Conservation (phyloP, 2,888 invertebrate genomes). For the Ctenicera cuprea region DNA sequence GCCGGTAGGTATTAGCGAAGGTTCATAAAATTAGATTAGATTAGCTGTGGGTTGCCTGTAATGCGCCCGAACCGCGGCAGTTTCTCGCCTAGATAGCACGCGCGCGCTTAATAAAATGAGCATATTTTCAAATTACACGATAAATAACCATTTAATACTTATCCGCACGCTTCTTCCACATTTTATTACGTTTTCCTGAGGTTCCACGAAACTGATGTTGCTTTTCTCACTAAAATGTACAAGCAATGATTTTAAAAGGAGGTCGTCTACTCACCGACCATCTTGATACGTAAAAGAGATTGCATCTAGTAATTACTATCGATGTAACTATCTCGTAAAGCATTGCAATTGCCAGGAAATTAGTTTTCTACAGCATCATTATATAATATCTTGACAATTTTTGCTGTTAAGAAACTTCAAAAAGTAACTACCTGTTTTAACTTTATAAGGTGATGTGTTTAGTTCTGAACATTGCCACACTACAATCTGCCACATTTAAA, state of each 20-base stretch:
- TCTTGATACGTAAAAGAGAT: too few species aligned
- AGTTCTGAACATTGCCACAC: too few species aligned
- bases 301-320: too few species aligned
- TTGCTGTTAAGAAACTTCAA: too few species aligned
- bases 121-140: slow-evolving; percentile 56
- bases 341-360: too few species aligned
- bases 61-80: slow-evolving; percentile 49
- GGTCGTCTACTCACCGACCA: background rate
- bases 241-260: slow-evolving; percentile 32
- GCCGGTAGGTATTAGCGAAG: slow-evolving; percentile 57
- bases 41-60: slow-evolving; percentile 56
- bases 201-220: slow-evolving; percentile 40
- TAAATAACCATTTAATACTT: slow-evolving; percentile 55
- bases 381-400: too few species aligned
- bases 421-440: too few species aligned
- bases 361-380: too few species aligned
- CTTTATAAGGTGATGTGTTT: too few species aligned
- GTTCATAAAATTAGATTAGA: slow-evolving; percentile 61
- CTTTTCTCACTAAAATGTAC: slow-evolving; percentile 39
- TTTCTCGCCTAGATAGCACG: slow-evolving; percentile 52
- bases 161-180: slow-evolving; percentile 47
- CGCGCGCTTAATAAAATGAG: slow-evolving; percentile 54
- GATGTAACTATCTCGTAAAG: too few species aligned
- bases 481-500: too few species aligned
- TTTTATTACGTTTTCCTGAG: slow-evolving; percentile 47